phyloP scores from a whole-genome alignment of 1,140 invertebrate genomes.

The Anastatus disparis region DNA sequence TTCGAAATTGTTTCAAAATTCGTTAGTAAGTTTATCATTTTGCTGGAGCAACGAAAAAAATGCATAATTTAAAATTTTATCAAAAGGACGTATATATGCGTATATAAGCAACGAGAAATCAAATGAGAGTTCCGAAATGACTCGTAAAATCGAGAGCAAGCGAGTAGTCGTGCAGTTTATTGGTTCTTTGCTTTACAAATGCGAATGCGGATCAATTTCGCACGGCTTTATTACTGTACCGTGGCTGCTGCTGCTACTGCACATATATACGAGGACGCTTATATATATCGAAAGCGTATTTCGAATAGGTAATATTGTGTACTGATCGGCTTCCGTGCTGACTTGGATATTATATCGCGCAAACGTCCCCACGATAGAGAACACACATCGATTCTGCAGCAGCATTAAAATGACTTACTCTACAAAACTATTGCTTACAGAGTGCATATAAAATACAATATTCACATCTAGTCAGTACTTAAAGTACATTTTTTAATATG shows the following conservation, averaged over 20 bases:
- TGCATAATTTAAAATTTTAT: conserved; percentile 17
- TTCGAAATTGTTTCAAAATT: not conserved
- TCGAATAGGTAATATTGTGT: not conserved
- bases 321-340: conserved; percentile 1
- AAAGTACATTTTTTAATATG: no score
- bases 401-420: no score
- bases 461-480: no score
- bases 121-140: conserved; percentile 48
- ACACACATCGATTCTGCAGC: no score
- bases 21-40: not conserved
- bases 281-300: not conserved
- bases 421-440: no score
- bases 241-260: not conserved
- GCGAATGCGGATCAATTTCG: conserved; percentile 51
- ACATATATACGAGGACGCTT: not conserved
- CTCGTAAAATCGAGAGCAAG: conserved; percentile 43
- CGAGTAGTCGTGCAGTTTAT: conserved; percentile 31
- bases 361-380: no score
- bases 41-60: not conserved
- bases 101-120: conserved; percentile 15
- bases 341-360: conserved; percentile 12
- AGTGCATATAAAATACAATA: no score
- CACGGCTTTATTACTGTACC: conserved; percentile 45
- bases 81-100: no score
- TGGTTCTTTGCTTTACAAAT: conserved; percentile 47